Evolutionary conservation across 2,888 invertebrate species (phyloP), one percentile per base, ranked within the genome.

Genomic region (Pogonocherus hispidulus): DNA sequence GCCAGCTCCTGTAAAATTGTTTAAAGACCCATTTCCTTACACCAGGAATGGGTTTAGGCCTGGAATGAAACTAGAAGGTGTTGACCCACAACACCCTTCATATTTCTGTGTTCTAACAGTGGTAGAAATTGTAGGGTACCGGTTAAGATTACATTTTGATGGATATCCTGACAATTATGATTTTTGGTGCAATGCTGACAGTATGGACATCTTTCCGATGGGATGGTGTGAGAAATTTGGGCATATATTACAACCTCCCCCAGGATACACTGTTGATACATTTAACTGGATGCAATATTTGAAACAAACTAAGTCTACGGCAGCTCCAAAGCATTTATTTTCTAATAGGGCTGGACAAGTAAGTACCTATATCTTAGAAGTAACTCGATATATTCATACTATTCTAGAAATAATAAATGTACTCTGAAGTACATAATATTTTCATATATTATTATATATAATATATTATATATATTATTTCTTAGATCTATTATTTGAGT

Each of bases 141-240:
- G 98, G 56, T 85, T 98, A 80, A 90, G 95, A 72, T 86, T 98
- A 57, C 95, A 95, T 84, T 98, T 98, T 84, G 97, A 98, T 86
- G 97, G 96, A 11, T 98, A 93, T 84, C 91, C 93, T 0, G 93
- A 93, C 66, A 90, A 92, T 82, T 94, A 94, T 81, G 97, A 98
- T 85, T 98, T 95, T 85, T 98, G 98, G 97, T 90, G 93, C 37
- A 96, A 97, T 84, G 94, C 95, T 0, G 95, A 97, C 83, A 94
- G 94, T n/a, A 89, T 91, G 80, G 94, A 96, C 82, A 93, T 98
- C 66, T 98, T 97, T 84, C 96, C 96, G 5, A 90, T 93, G 27
- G 96, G 96, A n/a, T 98, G 96, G 95, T 95, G 97, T 82, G 93
- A 94, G 80, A 93, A 93, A 83, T 94, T 94, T 77, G 90, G 91